Evolutionary conservation across 2,797 vertebrate genomes (phyloP).

Genomic region (Lacerta viridis): DNA sequence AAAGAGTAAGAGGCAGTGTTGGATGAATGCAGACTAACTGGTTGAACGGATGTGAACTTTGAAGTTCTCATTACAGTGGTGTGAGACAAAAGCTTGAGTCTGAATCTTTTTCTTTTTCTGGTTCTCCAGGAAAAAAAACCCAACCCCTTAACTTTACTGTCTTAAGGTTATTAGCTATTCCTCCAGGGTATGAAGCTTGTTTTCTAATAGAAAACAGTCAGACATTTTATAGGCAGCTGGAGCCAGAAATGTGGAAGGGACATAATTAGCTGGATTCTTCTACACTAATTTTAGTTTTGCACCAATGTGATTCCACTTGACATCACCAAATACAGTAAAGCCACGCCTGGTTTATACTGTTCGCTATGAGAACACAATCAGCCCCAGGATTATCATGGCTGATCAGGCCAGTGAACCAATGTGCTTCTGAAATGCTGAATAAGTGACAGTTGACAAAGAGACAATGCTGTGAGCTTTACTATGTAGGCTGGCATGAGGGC

Average conservation of each 20-base stretch:
- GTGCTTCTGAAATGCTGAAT: slow-evolving; percentile 26
- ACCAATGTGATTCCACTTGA: slow-evolving; percentile 25
- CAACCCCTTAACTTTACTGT: background rate
- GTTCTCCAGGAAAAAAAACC: background rate
- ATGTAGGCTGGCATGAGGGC: background rate
- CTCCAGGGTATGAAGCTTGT: background rate
- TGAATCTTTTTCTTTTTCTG: background rate
- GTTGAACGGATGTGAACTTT: slow-evolving; percentile 42
- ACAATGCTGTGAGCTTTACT: background rate
- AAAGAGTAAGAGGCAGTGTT: background rate
- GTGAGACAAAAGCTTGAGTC: slow-evolving; percentile 46
- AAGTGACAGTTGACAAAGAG: slow-evolving; percentile 26
- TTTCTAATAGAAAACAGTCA: background rate
- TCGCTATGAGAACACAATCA: slow-evolving; percentile 13
- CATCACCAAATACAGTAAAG: slow-evolving; percentile 14
- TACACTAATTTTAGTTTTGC: slow-evolving; percentile 31
- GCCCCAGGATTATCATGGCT: slow-evolving; percentile 1
- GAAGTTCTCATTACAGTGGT: background rate
- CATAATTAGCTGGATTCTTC: slow-evolving; percentile 30
- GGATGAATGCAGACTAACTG: slow-evolving; percentile 18
- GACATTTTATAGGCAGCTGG: slow-evolving; percentile 29
- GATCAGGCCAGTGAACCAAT: slow-evolving; percentile 6
- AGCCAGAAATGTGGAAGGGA: slow-evolving; percentile 13
- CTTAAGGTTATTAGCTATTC: slow-evolving; percentile 1
- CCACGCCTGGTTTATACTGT: slow-evolving; percentile 7